phyloP scores from a whole-genome alignment of 2,113 vertebrate species.

The Corapipo altera region DNA sequence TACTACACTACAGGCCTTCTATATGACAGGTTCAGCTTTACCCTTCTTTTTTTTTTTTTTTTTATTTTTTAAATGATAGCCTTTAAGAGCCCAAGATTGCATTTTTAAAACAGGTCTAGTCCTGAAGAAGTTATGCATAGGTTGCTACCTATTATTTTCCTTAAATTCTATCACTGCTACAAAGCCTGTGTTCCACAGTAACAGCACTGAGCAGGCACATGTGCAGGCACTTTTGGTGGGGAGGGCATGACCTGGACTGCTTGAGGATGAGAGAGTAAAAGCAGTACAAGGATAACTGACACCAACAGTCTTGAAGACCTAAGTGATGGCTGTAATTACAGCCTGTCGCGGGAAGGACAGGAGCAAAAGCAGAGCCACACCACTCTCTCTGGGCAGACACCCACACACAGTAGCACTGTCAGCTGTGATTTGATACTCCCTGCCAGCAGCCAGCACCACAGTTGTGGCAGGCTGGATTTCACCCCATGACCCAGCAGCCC shows the following conservation, averaged over 20 bases:
- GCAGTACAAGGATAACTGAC: not conserved
- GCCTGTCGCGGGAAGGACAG: not conserved
- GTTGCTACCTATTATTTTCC: not conserved
- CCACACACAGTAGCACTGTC: accelerated
- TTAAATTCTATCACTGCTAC: not conserved
- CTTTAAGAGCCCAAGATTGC: not conserved
- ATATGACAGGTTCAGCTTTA: not conserved
- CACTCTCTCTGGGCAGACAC: not conserved
- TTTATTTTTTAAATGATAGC: not conserved
- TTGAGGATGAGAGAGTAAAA: not conserved
- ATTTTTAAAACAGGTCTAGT: not conserved
- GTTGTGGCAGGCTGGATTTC: accelerated
- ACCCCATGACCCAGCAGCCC: not conserved
- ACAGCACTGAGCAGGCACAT: not conserved
- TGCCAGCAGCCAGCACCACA: not conserved
- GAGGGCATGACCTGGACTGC: not conserved
- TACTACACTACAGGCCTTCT: not conserved
- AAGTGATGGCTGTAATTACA: not conserved
- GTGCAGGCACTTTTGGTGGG: not conserved
- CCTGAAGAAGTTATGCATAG: not conserved
- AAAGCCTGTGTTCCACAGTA: not conserved
- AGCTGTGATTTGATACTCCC: accelerated
- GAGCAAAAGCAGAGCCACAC: accelerated
- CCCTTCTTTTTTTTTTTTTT: not conserved
- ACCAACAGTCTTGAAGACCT: not conserved